These are phyloP conservation scores for Nothobranchius furzeri DNA, from an alignment of 2,113 vertebrate genomes.

Conservation along the genomic window DNA sequence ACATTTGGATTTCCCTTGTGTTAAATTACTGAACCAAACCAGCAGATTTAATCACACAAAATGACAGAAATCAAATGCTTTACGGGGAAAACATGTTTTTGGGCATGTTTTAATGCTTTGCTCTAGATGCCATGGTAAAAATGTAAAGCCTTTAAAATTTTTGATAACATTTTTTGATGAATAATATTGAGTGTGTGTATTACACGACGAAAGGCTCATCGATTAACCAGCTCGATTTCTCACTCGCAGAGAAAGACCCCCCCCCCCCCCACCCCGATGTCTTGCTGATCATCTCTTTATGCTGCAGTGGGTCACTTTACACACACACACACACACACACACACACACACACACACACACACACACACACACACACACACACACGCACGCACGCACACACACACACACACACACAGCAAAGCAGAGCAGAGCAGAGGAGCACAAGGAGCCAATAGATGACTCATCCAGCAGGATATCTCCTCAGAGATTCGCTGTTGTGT, in stretches of 20 bases:
- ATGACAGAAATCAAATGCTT: background rate
- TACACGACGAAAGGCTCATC: background rate
- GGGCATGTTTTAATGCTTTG: background rate
- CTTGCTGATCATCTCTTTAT: slow-evolving; percentile 38
- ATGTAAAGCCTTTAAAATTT: too few species aligned
- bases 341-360: slow-evolving; percentile 13
- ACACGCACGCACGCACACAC: background rate
- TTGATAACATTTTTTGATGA: too few species aligned
- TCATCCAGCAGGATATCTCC: slow-evolving; percentile 51
- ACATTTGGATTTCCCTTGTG: too few species aligned
- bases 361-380: slow-evolving; percentile 10
- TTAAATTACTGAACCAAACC: too few species aligned
- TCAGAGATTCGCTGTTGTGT: slow-evolving; percentile 49
- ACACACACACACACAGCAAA: slow-evolving; percentile 17
- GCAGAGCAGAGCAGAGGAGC: slow-evolving; percentile 18
- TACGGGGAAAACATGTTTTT: background rate
- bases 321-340: slow-evolving; percentile 24
- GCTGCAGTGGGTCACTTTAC: slow-evolving; percentile 28
- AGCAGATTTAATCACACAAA: background rate
- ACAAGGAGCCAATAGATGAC: slow-evolving; percentile 39
- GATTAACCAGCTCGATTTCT: slow-evolving; percentile 3
- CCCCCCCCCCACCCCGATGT: background rate
- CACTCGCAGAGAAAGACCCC: slow-evolving; percentile 10
- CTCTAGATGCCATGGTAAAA: background rate
- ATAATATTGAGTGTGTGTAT: background rate